These are phyloP conservation scores for Triplophysa siluroides DNA, from an alignment of 2,113 vertebrate genomes.

Conservation along the genomic window DNA sequence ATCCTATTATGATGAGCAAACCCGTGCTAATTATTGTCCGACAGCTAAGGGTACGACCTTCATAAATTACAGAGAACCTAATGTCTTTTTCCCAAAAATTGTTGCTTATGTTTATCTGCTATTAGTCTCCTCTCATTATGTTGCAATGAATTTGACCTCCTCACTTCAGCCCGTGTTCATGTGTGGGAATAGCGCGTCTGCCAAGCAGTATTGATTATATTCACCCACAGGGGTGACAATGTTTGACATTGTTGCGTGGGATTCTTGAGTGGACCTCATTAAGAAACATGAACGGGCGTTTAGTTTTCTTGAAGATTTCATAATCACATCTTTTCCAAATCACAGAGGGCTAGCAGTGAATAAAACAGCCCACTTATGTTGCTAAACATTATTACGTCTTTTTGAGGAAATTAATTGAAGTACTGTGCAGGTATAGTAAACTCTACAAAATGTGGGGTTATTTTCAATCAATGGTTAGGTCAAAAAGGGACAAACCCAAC, in stretches of 20 bases:
- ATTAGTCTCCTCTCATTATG: conserved; percentile 12
- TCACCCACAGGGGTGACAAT: neutral
- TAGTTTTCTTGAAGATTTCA: neutral
- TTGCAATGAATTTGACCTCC: conserved; percentile 20
- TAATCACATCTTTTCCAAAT: neutral
- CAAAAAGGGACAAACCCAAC: no score
- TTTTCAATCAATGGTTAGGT: no score
- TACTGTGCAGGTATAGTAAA: neutral
- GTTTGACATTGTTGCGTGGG: neutral
- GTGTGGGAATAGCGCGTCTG: neutral
- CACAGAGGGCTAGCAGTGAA: neutral
- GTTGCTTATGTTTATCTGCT: neutral
- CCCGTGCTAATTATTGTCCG: conserved; percentile 3
- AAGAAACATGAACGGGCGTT: neutral
- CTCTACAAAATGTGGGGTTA: no score
- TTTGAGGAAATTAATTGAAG: neutral
- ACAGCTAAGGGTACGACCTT: conserved; percentile 9
- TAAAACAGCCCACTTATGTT: neutral
- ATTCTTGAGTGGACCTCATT: neutral
- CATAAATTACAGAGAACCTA: conserved; percentile 19
- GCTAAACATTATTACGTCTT: neutral
- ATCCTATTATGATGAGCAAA: conserved; percentile 18
- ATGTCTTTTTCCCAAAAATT: neutral
- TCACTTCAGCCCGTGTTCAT: conserved; percentile 3
- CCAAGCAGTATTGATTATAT: conserved; percentile 20